Percentiles rank a stretch among this genome's conserved stretches.
Conservation (phyloP, 2,113 vertebrate species). For the Proterorhinus semilunaris region DNA sequence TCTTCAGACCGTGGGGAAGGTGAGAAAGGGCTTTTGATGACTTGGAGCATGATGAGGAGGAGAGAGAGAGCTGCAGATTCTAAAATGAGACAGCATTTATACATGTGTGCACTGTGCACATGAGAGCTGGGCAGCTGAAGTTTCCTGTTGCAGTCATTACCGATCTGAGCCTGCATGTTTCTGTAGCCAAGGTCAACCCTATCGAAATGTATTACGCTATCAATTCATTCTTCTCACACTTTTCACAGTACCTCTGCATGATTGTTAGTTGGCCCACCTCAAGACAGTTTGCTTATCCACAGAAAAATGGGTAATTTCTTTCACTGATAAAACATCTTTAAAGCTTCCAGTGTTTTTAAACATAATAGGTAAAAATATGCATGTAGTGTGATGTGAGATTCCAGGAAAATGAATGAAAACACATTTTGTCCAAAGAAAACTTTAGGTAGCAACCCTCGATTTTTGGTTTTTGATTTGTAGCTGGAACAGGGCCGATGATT, state of each 20-base stretch:
- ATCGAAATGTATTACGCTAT: not conserved
- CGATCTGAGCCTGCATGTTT: slow-evolving; percentile 18
- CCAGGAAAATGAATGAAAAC: not conserved
- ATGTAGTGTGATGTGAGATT: not conserved
- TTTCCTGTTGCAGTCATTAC: slow-evolving; percentile 17
- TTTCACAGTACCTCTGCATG: not conserved
- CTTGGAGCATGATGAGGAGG: slow-evolving; percentile 7
- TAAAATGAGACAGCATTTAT: slow-evolving; percentile 24
- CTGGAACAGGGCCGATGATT: too few species aligned
- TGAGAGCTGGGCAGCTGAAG: slow-evolving; percentile 30
- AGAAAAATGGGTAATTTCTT: not conserved
- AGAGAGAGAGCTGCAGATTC: slow-evolving; percentile 8
- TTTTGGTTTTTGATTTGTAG: too few species aligned
- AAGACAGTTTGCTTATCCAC: not conserved
- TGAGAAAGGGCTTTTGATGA: slow-evolving; percentile 53
- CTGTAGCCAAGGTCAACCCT: not conserved
- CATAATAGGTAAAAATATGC: not conserved
- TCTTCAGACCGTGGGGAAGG: slow-evolving; percentile 42
- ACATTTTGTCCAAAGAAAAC: not conserved
- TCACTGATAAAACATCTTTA: not conserved
- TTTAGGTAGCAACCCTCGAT: not conserved
- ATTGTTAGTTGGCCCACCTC: not conserved
- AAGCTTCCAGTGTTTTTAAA: not conserved
- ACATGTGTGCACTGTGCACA: slow-evolving; percentile 9
- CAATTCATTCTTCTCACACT: not conserved